These are phyloP conservation scores for Acrocera orbiculus DNA, from an alignment of 2,888 invertebrate genomes.

Conservation along the genomic window DNA sequence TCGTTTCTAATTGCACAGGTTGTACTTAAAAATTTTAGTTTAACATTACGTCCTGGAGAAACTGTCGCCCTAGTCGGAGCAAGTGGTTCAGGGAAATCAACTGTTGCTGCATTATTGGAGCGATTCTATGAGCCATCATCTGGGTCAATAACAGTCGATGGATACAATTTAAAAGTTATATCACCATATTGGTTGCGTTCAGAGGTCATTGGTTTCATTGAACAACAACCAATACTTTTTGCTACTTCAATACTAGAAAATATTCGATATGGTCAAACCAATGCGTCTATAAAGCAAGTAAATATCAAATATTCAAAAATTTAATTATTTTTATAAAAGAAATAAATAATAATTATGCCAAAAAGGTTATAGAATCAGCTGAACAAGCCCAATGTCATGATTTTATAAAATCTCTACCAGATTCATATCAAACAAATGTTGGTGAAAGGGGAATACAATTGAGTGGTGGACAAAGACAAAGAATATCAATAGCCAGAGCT, in stretches of 20 bases:
- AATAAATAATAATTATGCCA: too few species aligned
- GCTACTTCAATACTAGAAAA: constrained; percentile 83
- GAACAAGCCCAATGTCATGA: constrained; percentile 77
- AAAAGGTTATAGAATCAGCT: constrained; percentile 56
- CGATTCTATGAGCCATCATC: constrained; percentile 39
- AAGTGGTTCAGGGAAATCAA: constrained; percentile 92
- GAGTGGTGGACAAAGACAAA: constrained; percentile 88
- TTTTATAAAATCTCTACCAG: constrained; percentile 69
- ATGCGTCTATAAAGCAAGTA: constrained; percentile 47
- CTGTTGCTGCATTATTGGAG: constrained; percentile 74
- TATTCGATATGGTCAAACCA: constrained; percentile 72
- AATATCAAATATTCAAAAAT: too few species aligned
- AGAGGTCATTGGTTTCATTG: constrained; percentile 67
- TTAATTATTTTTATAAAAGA: too few species aligned
- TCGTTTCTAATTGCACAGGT: constrained; percentile 35
- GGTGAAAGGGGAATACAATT: constrained; percentile 85
- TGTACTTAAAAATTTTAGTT: constrained; percentile 66
- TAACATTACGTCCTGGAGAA: constrained; percentile 69
- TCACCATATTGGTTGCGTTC: constrained; percentile 68
- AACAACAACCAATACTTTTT: constrained; percentile 88
- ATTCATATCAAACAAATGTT: constrained; percentile 67
- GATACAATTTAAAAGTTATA: constrained; percentile 25
- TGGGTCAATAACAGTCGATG: constrained; percentile 28
- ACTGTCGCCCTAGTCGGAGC: constrained; percentile 85
- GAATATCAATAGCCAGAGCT: constrained; percentile 89